These are phyloP conservation scores for Marronus borbonicus DNA, from an alignment of 2,888 invertebrate species.

Conservation along the genomic window DNA sequence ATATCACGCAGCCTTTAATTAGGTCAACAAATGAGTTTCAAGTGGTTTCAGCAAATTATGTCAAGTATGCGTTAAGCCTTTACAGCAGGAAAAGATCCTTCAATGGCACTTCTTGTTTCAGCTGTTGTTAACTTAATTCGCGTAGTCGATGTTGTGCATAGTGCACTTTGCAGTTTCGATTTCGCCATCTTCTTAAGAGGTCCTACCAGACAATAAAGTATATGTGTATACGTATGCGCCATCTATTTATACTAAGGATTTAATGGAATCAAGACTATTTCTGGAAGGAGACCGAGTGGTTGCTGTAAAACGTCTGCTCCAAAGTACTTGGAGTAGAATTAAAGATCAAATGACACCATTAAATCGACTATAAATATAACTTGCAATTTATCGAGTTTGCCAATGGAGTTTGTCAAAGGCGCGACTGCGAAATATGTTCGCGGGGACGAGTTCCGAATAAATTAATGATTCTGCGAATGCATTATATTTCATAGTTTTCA, in stretches of 20 bases:
- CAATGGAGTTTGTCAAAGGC: slow-evolving; percentile 34
- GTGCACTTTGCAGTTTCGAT: background rate
- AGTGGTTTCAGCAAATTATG: background rate
- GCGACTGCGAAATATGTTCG: slow-evolving; percentile 26
- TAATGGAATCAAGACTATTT: background rate
- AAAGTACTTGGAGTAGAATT: background rate
- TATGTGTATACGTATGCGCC: too few relatives aligned
- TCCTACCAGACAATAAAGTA: too few relatives aligned
- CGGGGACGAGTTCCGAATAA: slow-evolving; percentile 17
- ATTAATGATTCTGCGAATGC: slow-evolving; percentile 16
- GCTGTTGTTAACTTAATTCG: background rate
- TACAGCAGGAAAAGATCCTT: background rate
- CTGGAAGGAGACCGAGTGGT: background rate
- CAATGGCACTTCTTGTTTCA: background rate
- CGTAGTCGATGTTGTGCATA: background rate
- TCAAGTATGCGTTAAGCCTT: background rate
- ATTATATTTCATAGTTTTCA: slow-evolving; percentile 7
- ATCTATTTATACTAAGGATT: too few relatives aligned
- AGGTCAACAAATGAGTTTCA: background rate
- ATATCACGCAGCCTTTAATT: background rate
- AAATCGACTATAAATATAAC: slow-evolving; percentile 21
- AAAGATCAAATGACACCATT: slow-evolving; percentile 17
- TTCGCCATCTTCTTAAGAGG: too few relatives aligned
- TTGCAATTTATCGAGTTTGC: slow-evolving; percentile 6
- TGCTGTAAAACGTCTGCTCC: background rate